Evolutionary conservation across 1,140 invertebrate species (phyloP).

Genomic region (Hyles euphorbiae): DNA sequence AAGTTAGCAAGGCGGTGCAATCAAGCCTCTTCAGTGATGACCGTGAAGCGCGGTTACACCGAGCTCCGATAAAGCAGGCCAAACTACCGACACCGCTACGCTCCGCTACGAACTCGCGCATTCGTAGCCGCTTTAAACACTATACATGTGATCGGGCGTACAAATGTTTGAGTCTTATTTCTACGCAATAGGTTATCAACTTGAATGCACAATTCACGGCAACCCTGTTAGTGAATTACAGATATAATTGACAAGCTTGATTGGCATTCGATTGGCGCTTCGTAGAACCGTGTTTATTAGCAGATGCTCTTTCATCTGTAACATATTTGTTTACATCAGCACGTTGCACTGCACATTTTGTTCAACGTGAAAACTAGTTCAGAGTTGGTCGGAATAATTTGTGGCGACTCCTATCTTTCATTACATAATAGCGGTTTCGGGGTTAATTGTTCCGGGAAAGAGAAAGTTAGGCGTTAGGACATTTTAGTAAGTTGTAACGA

Average conservation of each 20-base stretch:
- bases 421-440: slow-evolving; percentile 4
- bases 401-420: slow-evolving; percentile 1
- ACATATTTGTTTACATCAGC: background rate
- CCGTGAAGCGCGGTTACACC: slow-evolving; percentile 53
- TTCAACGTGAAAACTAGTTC: background rate
- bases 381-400: background rate
- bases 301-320: slow-evolving; percentile 10
- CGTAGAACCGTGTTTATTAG: slow-evolving; percentile 11
- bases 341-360: background rate
- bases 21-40: slow-evolving; percentile 47
- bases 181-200: slow-evolving; percentile 12
- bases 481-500: background rate
- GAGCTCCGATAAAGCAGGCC: slow-evolving; percentile 29
- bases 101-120: slow-evolving; percentile 20
- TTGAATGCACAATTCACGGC: slow-evolving; percentile 8
- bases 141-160: background rate
- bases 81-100: slow-evolving; percentile 31
- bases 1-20: slow-evolving; percentile 27
- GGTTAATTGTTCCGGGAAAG: background rate
- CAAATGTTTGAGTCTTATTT: slow-evolving; percentile 14
- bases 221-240: slow-evolving; percentile 11
- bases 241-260: slow-evolving; percentile 25
- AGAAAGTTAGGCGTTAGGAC: slow-evolving; percentile 2
- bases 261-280: slow-evolving; percentile 20
- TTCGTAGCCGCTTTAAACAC: slow-evolving; percentile 16